phyloP scores from a whole-genome alignment of 2,888 invertebrate species.

The Stictocephala bisonia region DNA sequence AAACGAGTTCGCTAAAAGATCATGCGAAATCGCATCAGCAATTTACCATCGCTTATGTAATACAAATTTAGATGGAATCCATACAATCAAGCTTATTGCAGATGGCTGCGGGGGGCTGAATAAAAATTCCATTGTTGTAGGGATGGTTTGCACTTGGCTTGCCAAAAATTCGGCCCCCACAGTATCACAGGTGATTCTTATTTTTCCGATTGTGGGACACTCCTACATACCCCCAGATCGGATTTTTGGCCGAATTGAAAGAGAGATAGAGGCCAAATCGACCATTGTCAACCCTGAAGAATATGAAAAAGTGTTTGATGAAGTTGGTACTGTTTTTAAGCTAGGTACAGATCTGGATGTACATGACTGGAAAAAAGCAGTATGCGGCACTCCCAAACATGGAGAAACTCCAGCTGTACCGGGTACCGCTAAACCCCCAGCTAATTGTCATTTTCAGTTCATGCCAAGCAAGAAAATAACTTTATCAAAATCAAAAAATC shows the following conservation, averaged over 20 bases:
- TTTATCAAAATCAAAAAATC: slow-evolving; percentile 9
- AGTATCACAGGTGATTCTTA: slow-evolving; percentile 52
- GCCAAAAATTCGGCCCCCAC: slow-evolving; percentile 8
- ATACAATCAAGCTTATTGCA: slow-evolving; percentile 44
- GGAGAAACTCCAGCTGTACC: slow-evolving; percentile 43
- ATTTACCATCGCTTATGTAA: slow-evolving; percentile 55
- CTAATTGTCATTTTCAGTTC: too few species aligned
- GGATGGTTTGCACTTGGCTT: slow-evolving; percentile 42
- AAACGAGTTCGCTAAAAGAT: slow-evolving; percentile 59
- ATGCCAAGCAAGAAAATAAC: too few species aligned
- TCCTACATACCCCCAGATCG: slow-evolving; percentile 59
- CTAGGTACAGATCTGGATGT: slow-evolving; percentile 49
- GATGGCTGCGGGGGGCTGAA: slow-evolving; percentile 43
- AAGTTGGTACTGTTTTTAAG: slow-evolving; percentile 51
- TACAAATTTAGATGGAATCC: slow-evolving; percentile 12
- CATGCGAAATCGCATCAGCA: slow-evolving; percentile 61
- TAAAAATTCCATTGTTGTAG: slow-evolving; percentile 35
- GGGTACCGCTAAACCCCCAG: slow-evolving; percentile 26
- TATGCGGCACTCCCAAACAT: slow-evolving; percentile 37
- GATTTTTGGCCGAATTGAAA: slow-evolving; percentile 60
- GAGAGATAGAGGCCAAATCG: slow-evolving; percentile 51
- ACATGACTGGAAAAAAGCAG: slow-evolving; percentile 53
- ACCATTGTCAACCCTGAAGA: slow-evolving; percentile 48
- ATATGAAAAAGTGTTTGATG: slow-evolving; percentile 52
- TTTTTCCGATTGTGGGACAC: slow-evolving; percentile 60